phyloP scores from a whole-genome alignment of 2,888 invertebrate genomes.

The Zygogramma bicolorata region DNA sequence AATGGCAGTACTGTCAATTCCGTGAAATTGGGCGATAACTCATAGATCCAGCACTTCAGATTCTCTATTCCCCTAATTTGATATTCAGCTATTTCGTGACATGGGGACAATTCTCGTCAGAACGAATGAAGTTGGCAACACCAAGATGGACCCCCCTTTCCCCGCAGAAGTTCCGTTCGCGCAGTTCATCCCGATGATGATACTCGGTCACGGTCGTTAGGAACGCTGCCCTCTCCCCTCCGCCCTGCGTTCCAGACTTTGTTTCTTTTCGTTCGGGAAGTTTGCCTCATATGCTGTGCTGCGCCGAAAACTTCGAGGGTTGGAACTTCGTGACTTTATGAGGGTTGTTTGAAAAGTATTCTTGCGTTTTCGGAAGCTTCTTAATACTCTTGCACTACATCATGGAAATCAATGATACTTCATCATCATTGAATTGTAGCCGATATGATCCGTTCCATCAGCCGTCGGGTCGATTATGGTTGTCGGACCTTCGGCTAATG shows the following conservation, averaged over 20 bases:
- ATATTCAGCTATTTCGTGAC: background rate
- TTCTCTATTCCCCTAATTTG: no score
- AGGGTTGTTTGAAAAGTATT: background rate
- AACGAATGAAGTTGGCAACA: slow-evolving; percentile 30
- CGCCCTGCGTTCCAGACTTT: background rate
- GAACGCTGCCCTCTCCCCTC: slow-evolving; percentile 14
- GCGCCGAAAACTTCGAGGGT: background rate
- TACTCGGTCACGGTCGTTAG: slow-evolving; percentile 43
- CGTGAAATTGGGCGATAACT: no score
- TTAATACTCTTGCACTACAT: no score
- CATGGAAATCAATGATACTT: no score
- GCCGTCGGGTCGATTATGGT: no score
- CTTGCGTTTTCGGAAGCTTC: background rate
- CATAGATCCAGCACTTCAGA: no score
- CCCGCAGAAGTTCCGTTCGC: slow-evolving; percentile 38
- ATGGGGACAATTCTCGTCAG: slow-evolving; percentile 29
- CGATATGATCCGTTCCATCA: no score
- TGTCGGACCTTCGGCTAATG: no score
- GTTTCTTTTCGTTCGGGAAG: background rate
- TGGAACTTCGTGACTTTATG: background rate
- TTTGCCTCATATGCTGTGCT: no score
- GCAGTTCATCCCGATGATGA: slow-evolving; percentile 31
- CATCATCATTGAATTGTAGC: no score
- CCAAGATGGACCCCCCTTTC: slow-evolving; percentile 25
- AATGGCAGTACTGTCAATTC: no score